Evolutionary conservation across 2,113 vertebrate genomes (phyloP).

Genomic region (Ceyx margarethae): DNA sequence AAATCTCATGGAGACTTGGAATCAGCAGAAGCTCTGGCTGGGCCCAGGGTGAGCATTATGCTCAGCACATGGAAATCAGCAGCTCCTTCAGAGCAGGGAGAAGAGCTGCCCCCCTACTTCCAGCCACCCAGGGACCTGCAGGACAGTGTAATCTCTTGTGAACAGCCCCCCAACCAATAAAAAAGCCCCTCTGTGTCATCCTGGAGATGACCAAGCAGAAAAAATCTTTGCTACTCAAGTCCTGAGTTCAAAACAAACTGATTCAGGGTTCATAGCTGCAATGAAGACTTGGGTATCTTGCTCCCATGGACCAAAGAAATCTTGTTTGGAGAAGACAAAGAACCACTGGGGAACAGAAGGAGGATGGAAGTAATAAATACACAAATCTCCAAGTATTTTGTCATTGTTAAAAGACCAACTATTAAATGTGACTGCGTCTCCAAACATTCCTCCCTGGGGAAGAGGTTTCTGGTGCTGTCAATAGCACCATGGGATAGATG

Average conservation of each 20-base stretch:
- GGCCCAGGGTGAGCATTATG: background rate
- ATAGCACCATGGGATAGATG: background rate
- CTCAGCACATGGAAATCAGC: too few species aligned
- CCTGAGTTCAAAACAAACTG: background rate
- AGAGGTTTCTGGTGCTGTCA: background rate
- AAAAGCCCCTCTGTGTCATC: background rate
- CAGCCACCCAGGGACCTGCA: background rate
- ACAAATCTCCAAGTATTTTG: background rate
- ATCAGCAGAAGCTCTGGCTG: background rate
- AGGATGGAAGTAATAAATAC: background rate
- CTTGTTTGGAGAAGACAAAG: background rate
- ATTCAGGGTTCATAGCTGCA: background rate
- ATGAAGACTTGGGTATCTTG: background rate
- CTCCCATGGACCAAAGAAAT: background rate
- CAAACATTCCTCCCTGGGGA: background rate
- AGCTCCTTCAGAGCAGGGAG: background rate
- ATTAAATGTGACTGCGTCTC: background rate
- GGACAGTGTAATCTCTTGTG: fast-evolving
- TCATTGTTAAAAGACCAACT: background rate
- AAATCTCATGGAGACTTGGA: background rate
- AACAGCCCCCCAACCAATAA: background rate
- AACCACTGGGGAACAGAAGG: background rate
- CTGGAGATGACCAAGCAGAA: background rate
- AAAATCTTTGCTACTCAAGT: background rate
- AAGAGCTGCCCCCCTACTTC: background rate